Evolutionary conservation across 2,888 invertebrate species (phyloP), one percentile per base, ranked within the genome.

Genomic region (Thysanoteuthis rhombus): DNA sequence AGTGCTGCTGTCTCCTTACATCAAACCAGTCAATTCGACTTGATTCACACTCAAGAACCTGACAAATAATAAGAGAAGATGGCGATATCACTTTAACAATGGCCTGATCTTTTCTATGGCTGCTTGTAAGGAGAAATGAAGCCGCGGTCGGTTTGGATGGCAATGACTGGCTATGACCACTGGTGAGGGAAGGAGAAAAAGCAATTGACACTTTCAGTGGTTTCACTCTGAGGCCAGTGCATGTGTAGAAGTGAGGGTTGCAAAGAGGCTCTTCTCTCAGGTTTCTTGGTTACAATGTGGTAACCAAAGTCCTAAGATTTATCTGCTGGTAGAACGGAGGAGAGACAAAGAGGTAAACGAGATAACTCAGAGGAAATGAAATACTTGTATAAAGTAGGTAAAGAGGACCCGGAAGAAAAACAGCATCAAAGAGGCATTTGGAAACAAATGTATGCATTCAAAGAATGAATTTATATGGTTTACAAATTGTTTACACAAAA

Each of bases 71-170:
- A n/a, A n/a, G 0, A 8, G n/a, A n/a, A 75, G 75, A 75, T 75
- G 75, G n/a, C 19, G 75, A 75, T 75, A n/a, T 75, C 75, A 36
- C 12, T 75, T 75, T 75, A 75, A 75, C 75, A 75, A 75, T 75
- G n/a, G 75, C 75, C 75, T 75, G 75, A n/a, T 75, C 75, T n/a
- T 75, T 75, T 75, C 75, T 75, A 75, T 75, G 75, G 75, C n/a
- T 36, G 75, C 75, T 75, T 19, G 16, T 75, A 75, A 75, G 75
- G n/a, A 58, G 28, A 75, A 4, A n/a, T 75, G 75, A 75, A 75
- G 75, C 75, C 75, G 19, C 36, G n/a, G n/a, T 36, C 16, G n/a
- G 25, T 75, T 36, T 75, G n/a, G n/a, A 75, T 75, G 12, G n/a
- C 36, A n/a, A 16, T n/a, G 75, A 75, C 75, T 75, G 75, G 25